These are phyloP conservation scores for Scaptomyza graminum DNA, from an alignment of 1,140 invertebrate genomes.

Conservation along the genomic window DNA sequence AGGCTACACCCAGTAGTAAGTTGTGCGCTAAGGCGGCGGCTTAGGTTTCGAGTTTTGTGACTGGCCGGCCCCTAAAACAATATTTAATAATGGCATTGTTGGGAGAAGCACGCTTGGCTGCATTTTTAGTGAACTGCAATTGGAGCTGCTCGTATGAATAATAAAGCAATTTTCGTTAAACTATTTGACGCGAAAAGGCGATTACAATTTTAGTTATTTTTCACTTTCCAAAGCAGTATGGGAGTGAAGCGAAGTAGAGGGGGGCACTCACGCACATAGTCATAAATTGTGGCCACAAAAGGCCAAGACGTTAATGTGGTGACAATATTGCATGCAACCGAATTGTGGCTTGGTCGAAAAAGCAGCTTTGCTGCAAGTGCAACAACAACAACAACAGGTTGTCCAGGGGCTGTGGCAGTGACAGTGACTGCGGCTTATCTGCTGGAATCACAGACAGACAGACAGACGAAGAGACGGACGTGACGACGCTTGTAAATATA, in stretches of 20 bases:
- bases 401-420: slow-evolving; percentile 27
- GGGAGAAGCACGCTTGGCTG: slow-evolving; percentile 37
- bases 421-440: slow-evolving; percentile 65
- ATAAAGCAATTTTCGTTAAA: slow-evolving; percentile 75
- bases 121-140: slow-evolving; percentile 16
- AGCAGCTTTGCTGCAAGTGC: slow-evolving; percentile 55
- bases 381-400: slow-evolving; percentile 22
- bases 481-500: slow-evolving; percentile 59
- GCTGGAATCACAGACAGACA: slow-evolving; percentile 59
- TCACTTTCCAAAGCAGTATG: slow-evolving; percentile 70
- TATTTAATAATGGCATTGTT: not conserved
- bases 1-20: not conserved
- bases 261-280: slow-evolving; percentile 58
- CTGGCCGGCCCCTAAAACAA: not conserved
- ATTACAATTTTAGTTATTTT: slow-evolving; percentile 80
- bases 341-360: slow-evolving; percentile 49
- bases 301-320: slow-evolving; percentile 81
- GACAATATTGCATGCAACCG: slow-evolving; percentile 80
- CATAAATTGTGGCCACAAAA: slow-evolving; percentile 81
- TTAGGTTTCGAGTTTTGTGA: not conserved
- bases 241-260: slow-evolving; percentile 4
- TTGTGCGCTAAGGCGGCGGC: not conserved
- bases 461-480: slow-evolving; percentile 41
- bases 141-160: slow-evolving; percentile 34
- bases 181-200: slow-evolving; percentile 76